Percentiles rank a stretch among this genome's conserved stretches.
These are phyloP conservation scores for Thera obeliscata DNA, from an alignment of 2,888 invertebrate species.

Conservation along the genomic window DNA sequence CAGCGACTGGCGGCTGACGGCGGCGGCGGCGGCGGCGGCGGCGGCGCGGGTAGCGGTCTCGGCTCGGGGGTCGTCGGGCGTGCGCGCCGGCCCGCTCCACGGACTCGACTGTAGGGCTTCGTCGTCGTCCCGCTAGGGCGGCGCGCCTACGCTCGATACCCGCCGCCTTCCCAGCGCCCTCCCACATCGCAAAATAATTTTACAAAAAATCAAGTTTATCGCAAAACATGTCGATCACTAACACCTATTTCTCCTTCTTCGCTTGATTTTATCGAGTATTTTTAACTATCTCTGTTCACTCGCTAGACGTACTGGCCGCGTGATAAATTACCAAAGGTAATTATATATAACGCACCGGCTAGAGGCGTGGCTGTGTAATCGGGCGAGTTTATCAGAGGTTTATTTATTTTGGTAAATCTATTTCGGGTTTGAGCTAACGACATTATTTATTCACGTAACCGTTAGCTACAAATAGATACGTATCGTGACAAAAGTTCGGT, in stretches of 20 bases:
- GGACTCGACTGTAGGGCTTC: slow-evolving; percentile 78
- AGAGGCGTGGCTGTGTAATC: slow-evolving; percentile 49
- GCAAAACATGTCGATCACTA: slow-evolving; percentile 26
- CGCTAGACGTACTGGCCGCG: slow-evolving; percentile 8
- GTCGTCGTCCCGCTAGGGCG: slow-evolving; percentile 74
- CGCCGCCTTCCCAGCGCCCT: slow-evolving; percentile 78
- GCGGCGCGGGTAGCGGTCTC: not conserved
- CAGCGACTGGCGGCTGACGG: slow-evolving; percentile 42
- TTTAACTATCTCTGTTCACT: slow-evolving; percentile 27
- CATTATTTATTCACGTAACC: slow-evolving; percentile 35
- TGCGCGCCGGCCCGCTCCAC: slow-evolving; percentile 67
- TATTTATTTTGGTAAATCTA: slow-evolving; percentile 45
- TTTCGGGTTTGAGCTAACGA: slow-evolving; percentile 33
- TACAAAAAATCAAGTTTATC: slow-evolving; percentile 61
- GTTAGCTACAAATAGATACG: slow-evolving; percentile 27
- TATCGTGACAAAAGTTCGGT: slow-evolving; percentile 5
- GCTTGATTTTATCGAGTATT: slow-evolving; percentile 33
- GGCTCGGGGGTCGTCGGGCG: slow-evolving; percentile 44
- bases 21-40: slow-evolving; percentile 38
- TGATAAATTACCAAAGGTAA: slow-evolving; percentile 41
- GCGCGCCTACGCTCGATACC: slow-evolving; percentile 82
- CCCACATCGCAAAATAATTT: slow-evolving; percentile 78
- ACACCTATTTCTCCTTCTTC: slow-evolving; percentile 28
- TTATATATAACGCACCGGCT: slow-evolving; percentile 43
- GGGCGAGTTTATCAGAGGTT: slow-evolving; percentile 44